Evolutionary conservation across 2,113 vertebrate genomes (phyloP).

Genomic region (Upupa epops): DNA sequence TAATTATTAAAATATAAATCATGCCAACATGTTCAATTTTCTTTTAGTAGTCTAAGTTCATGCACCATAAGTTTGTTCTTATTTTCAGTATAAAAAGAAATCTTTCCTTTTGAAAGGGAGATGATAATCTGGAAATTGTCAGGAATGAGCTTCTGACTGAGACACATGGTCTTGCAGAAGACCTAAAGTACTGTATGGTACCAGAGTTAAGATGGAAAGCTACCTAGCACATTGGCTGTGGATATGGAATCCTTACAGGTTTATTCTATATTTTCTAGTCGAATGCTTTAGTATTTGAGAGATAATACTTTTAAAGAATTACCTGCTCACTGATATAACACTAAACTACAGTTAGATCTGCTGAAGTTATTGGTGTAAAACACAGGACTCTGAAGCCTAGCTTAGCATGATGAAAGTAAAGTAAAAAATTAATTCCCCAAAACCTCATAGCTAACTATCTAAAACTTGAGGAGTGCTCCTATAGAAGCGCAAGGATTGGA

Average conservation of each 20-base stretch:
- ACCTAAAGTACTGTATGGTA: not conserved
- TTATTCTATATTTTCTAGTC: not conserved
- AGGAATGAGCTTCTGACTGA: not conserved
- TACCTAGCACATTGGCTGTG: not conserved
- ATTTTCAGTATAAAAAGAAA: not conserved
- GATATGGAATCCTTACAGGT: not conserved
- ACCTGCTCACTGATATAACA: not conserved
- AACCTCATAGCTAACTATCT: not conserved
- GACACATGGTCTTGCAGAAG: not conserved
- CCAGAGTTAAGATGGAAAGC: not conserved
- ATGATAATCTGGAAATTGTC: not conserved
- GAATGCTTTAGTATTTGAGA: not conserved
- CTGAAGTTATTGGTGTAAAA: not conserved
- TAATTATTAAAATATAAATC: conserved; percentile 67
- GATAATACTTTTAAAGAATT: not conserved
- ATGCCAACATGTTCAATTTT: conserved; percentile 59
- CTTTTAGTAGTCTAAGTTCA: conserved; percentile 61
- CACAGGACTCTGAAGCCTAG: not conserved
- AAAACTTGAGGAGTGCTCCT: not conserved
- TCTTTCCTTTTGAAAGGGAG: not conserved
- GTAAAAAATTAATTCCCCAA: not conserved
- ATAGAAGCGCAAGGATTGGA: not conserved
- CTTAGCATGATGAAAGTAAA: not conserved
- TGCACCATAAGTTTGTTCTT: not conserved
- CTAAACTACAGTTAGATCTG: not conserved